Percentiles rank a stretch among this genome's conserved stretches.
These are phyloP conservation scores for Cerastoderma edule DNA, from an alignment of 2,888 invertebrate species.

Conservation along the genomic window DNA sequence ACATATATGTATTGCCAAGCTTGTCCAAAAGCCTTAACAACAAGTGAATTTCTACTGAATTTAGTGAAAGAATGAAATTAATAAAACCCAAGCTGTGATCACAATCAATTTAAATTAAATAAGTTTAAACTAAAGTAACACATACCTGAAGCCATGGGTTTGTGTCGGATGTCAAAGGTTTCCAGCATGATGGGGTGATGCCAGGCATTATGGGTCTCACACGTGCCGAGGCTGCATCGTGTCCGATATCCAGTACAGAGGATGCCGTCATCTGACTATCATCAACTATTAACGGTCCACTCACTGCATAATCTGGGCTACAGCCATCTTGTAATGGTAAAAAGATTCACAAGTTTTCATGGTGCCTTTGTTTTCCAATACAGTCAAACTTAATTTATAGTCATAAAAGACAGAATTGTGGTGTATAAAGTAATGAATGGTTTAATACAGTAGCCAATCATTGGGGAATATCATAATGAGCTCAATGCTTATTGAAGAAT, in stretches of 20 bases:
- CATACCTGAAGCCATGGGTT: slow-evolving; percentile 59
- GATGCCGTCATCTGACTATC: slow-evolving; percentile 64
- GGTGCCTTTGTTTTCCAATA: no score
- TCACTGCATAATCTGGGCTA: slow-evolving; percentile 70
- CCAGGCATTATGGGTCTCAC: slow-evolving; percentile 53
- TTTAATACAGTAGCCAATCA: no score
- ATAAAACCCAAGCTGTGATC: background rate
- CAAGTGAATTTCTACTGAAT: no score
- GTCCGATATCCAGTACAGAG: slow-evolving; percentile 47
- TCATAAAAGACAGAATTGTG: no score
- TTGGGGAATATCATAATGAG: no score
- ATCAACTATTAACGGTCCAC: slow-evolving; percentile 70
- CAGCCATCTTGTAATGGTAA: slow-evolving; percentile 63
- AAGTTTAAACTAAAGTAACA: background rate
- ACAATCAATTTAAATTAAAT: background rate
- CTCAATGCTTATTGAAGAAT: no score
- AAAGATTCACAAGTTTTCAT: background rate
- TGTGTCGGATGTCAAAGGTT: slow-evolving; percentile 45
- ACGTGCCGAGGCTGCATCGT: slow-evolving; percentile 61
- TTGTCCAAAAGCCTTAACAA: no score
- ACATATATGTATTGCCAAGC: no score
- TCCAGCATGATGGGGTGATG: slow-evolving; percentile 62
- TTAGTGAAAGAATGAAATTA: background rate
- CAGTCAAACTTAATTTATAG: no score
- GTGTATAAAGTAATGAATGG: no score